A percentile compares a stretch with the other conserved stretches of the same genome.
Conservation (phyloP, 2,113 vertebrate genomes). For the Falco punctatus region DNA sequence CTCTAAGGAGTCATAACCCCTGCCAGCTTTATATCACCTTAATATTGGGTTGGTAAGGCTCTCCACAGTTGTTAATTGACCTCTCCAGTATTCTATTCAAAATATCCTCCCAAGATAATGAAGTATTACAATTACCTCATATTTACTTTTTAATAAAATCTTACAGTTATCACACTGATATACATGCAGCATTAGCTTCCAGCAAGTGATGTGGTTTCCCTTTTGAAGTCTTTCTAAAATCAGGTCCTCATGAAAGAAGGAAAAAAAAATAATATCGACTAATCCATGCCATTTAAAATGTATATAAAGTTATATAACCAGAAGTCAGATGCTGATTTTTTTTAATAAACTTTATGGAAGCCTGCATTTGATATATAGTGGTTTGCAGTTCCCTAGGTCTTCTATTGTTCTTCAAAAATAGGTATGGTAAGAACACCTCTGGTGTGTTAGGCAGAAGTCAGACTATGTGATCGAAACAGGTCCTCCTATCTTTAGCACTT, state of each 20-base stretch:
- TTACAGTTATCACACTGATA: not conserved
- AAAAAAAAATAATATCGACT: not conserved
- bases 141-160: slow-evolving; percentile 22
- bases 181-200: not conserved
- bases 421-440: not conserved
- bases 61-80: slow-evolving; percentile 30
- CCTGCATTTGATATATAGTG: not conserved
- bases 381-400: not conserved
- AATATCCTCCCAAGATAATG: slow-evolving; percentile 26
- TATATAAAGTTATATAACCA: not conserved
- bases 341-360: not conserved
- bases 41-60: slow-evolving; percentile 28
- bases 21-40: slow-evolving; percentile 33
- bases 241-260: not conserved
- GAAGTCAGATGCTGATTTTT: not conserved
- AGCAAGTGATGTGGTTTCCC: not conserved
- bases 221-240: not conserved
- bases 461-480: not conserved
- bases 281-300: not conserved
- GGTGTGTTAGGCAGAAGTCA: not conserved
- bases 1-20: slow-evolving; percentile 13
- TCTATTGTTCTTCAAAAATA: not conserved
- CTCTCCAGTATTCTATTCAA: slow-evolving; percentile 10
- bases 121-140: not conserved
- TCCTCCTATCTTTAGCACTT: not conserved